Evolutionary conservation across 2,797 vertebrate genomes (phyloP), one percentile per base, ranked within the genome.

Genomic region (Borostomias antarcticus): DNA sequence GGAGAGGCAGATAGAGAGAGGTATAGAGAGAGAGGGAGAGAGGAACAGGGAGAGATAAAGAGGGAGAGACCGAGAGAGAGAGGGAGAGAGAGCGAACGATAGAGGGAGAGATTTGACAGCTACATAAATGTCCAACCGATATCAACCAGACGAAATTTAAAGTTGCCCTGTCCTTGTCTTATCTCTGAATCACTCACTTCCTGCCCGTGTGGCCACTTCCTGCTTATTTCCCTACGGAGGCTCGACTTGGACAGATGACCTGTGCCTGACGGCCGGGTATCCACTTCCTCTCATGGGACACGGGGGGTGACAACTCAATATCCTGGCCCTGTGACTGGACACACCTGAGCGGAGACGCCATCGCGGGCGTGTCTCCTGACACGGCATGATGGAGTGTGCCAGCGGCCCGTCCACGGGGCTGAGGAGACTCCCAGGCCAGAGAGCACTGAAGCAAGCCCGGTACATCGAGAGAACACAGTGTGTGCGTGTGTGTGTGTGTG

Each of bases 271-370:
- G 62, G 56, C 53, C 23, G 72, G 13, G 71, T 76, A 77, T 82
- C 74, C 70, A 77, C 79, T 81, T 86, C 79, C 81, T 77, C 65
- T 28, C 62, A 35, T 11, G 40, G 72, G 70, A 81, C 72, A 63
- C 57, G 76, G 82, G 9, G 60, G 76, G 84, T 82, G 79, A 80
- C 61, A 69, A 58, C 69, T 85, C 71, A 77, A 81, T 85, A 82
- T 87, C 70, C 70, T 73, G 58, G 60, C 69, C 35, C 59, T 62
- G 62, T 64, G 56, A 54, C 61, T 82, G 72, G 76, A 81, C 65
- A 82, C 77, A 77, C 73, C 75, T 80, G 79, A 78, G 59, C 33
- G 35, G 57, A 66, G 43, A 58, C 74, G 54, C 62, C 72, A 64
- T 56, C 64, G 73, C 45, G 54, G 75, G 51, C 60, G 19, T 33